These are phyloP conservation scores for Heliconius himera DNA, from an alignment of 1,140 invertebrate species.

Conservation along the genomic window DNA sequence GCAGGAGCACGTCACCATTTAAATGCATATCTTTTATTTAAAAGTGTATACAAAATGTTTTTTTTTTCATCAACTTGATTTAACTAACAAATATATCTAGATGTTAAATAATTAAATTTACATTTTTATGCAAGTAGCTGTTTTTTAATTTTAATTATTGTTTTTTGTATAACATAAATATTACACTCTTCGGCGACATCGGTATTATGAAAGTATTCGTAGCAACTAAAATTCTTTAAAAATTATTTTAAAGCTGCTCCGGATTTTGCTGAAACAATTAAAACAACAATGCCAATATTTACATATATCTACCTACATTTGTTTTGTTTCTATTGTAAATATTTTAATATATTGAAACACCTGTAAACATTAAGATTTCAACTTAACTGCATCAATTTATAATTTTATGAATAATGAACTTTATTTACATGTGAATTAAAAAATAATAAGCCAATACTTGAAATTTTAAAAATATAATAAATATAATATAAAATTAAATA, in stretches of 20 bases:
- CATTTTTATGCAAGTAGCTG: slow-evolving; percentile 5
- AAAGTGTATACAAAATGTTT: slow-evolving; percentile 58
- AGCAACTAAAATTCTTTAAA: slow-evolving; percentile 49
- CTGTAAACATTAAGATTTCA: background rate
- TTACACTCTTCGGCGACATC: slow-evolving; percentile 24
- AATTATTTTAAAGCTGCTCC: slow-evolving; percentile 49
- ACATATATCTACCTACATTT: slow-evolving; percentile 23
- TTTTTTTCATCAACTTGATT: slow-evolving; percentile 27
- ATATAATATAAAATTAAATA: slow-evolving; percentile 17
- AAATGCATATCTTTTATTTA: slow-evolving; percentile 59
- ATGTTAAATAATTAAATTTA: slow-evolving; percentile 20
- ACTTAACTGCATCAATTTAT: background rate
- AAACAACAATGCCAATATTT: slow-evolving; percentile 57
- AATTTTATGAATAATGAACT: slow-evolving; percentile 18
- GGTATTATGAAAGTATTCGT: slow-evolving; percentile 33
- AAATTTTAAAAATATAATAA: slow-evolving; percentile 9
- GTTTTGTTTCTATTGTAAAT: background rate
- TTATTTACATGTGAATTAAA: background rate
- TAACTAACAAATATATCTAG: slow-evolving; percentile 25
- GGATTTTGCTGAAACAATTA: slow-evolving; percentile 72
- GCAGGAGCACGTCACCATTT: slow-evolving; percentile 61
- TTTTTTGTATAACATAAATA: slow-evolving; percentile 15
- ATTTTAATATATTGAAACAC: background rate
- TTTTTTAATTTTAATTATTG: background rate
- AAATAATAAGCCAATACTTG: background rate